Base-by-base conservation (phyloP, 2,888 invertebrate genomes). In the Thera obeliscata region DNA sequence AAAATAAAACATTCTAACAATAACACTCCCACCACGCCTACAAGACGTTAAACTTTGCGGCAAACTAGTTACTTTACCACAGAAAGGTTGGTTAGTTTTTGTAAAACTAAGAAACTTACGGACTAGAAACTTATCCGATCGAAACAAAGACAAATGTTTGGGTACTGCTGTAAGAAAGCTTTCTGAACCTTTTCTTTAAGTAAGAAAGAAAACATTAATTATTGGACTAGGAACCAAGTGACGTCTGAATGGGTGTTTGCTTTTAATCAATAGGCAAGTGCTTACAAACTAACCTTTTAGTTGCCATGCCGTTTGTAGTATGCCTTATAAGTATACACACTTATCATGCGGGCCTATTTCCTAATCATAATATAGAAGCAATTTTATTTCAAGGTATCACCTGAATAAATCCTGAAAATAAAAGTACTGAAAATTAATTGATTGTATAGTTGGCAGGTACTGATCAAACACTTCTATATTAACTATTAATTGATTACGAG, bases 141-240 rank as follows among this genome's bases (percentile, higher is more conserved):
- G 64, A 58, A 60, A 71, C 71, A 70, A 70, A 70, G 69, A 74
- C 69, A 70, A 74, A 72, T 72, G 72, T 72, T 72, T 71, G 60
- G 68, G 43, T 41, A 11, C 59, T 67, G 50, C 56, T 41, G 64
- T n/a, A 62, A 65, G 64, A 69, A 65, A 64, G 60, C 61, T 68
- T 68, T 68, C 48, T 62, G 55, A 35, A 58, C 58, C 64, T 62
- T 70, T 60, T 61, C 50, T 41, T 5, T 7, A 46, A 58, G n/a
- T 9, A 9, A 9, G 9, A 48, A 66, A 55, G 35, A 55, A 54
- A 8, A 48, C 36, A 43, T 61, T 8, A n/a, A 56, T 36, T 62
- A 56, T 8, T 36, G 9, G 35, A 48, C 12, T 52, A 12, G 33
- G 9, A 9, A 3, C 33, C 33, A 52, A 52, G 8, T 50, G 8